phyloP scores from a whole-genome alignment of 2,888 invertebrate species.

The Mesochorus sp. region DNA sequence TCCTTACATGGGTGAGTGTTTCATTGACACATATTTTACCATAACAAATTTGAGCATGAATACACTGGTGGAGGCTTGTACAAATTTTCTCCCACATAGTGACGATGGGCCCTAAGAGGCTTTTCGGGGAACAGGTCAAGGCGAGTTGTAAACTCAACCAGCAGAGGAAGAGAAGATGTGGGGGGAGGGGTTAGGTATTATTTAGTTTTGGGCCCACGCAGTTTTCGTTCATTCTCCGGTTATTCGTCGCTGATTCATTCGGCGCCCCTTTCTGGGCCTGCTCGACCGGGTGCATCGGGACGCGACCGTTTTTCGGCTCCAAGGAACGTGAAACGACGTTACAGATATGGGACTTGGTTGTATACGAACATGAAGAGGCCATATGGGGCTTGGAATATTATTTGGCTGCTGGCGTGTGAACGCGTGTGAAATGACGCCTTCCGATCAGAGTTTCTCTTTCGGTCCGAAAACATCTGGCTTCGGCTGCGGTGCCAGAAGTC shows the following conservation, averaged over 20 bases:
- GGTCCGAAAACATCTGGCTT: conserved; percentile 43
- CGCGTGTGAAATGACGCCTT: conserved; percentile 35
- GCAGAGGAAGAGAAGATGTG: too few species aligned
- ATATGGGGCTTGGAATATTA: background rate
- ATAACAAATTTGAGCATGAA: too few species aligned
- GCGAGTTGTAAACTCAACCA: conserved; percentile 65
- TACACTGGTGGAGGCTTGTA: background rate
- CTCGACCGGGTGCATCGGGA: conserved; percentile 43
- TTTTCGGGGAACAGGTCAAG: conserved; percentile 64
- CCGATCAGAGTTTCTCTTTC: background rate
- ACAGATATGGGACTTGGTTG: conserved; percentile 18
- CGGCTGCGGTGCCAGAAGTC: too few species aligned
- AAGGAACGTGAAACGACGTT: background rate
- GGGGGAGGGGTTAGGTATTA: conserved; percentile 49
- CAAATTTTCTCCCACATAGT: background rate
- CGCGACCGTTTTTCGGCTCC: conserved; percentile 13
- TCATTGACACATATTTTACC: too few species aligned
- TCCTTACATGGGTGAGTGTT: too few species aligned
- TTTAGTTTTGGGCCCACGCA: conserved; percentile 42
- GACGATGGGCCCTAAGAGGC: background rate
- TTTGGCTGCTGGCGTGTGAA: conserved; percentile 9
- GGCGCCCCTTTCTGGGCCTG: background rate
- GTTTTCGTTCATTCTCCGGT: conserved; percentile 30
- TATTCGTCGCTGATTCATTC: conserved; percentile 23
- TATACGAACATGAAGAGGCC: background rate